These are phyloP conservation scores for Centrocercus urophasianus DNA, from an alignment of 2,113 vertebrate genomes.

Conservation along the genomic window DNA sequence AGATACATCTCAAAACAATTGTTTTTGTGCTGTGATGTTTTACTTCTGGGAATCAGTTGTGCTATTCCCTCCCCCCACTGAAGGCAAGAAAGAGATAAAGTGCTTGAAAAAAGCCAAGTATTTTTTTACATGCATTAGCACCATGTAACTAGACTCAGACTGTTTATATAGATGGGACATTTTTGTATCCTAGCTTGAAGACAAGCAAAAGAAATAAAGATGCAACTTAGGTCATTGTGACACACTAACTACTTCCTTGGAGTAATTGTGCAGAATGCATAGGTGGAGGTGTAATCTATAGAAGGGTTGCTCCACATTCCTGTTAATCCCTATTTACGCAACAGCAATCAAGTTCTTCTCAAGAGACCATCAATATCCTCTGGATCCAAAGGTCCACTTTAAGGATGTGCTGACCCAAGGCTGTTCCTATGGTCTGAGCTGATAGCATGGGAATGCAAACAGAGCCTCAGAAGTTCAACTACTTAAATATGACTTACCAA, in stretches of 20 bases:
- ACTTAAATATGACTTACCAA: slow-evolving; percentile 57
- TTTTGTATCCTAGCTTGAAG: not conserved
- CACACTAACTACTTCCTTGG: not conserved
- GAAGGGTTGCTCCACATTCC: slow-evolving; percentile 34
- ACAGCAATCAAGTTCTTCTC: not conserved
- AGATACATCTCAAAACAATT: not conserved
- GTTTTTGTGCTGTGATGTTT: not conserved
- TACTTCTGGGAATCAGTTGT: not conserved
- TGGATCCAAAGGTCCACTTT: not conserved
- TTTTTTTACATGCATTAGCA: not conserved
- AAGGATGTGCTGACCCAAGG: not conserved
- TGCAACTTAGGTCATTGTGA: not conserved
- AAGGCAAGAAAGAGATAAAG: not conserved
- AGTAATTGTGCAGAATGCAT: slow-evolving; percentile 15
- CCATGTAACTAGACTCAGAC: not conserved
- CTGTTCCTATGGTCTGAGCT: not conserved
- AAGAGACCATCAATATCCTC: not conserved
- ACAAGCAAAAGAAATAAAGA: slow-evolving; percentile 21
- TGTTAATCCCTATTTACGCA: not conserved
- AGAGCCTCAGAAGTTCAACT: not conserved
- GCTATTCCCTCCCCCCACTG: not conserved
- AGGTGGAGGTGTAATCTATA: slow-evolving; percentile 36
- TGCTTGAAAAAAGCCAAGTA: not conserved
- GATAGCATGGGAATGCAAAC: not conserved
- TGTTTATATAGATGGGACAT: not conserved